phyloP scores from a whole-genome alignment of 2,888 invertebrate genomes.

The Creontiades dilutus region DNA sequence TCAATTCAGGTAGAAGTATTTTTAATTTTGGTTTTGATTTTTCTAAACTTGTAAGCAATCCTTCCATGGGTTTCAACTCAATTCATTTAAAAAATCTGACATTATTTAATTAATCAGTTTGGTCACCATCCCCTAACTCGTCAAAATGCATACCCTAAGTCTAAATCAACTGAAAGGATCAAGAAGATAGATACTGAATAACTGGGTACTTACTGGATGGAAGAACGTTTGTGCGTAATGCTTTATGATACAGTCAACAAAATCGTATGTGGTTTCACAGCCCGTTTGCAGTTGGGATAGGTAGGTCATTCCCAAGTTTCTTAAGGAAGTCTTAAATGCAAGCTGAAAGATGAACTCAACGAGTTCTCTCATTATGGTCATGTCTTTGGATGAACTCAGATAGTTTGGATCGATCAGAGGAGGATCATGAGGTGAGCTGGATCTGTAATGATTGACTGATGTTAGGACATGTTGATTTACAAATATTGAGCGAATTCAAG shows the following conservation, averaged over 20 bases:
- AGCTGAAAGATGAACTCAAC: conserved; percentile 49
- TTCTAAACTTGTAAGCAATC: too few relatives aligned
- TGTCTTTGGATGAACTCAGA: conserved; percentile 32
- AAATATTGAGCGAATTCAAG: not conserved
- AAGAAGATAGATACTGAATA: too few relatives aligned
- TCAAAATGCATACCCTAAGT: too few relatives aligned
- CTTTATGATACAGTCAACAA: not conserved
- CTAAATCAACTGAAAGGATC: too few relatives aligned
- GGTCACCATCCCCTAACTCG: too few relatives aligned
- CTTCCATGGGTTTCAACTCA: too few relatives aligned
- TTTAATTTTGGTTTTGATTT: too few relatives aligned
- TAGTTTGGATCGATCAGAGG: conserved; percentile 56
- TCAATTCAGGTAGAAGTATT: too few relatives aligned
- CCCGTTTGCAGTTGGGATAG: not conserved
- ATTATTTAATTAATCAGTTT: too few relatives aligned
- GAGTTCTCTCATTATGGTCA: conserved; percentile 28
- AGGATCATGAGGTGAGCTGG: conserved; percentile 6
- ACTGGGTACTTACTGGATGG: conserved; percentile 50
- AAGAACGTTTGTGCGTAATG: conserved; percentile 10
- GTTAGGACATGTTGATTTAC: not conserved
- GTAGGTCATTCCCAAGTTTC: conserved; percentile 1
- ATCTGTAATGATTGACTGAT: conserved; percentile 25
- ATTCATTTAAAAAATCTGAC: too few relatives aligned
- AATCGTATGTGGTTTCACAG: not conserved
- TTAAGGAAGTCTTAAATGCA: not conserved